Percentiles rank a stretch among this genome's conserved stretches.
Evolutionary conservation across 1,140 invertebrate species (phyloP).

Genomic region (Scaptomyza hsui): DNA sequence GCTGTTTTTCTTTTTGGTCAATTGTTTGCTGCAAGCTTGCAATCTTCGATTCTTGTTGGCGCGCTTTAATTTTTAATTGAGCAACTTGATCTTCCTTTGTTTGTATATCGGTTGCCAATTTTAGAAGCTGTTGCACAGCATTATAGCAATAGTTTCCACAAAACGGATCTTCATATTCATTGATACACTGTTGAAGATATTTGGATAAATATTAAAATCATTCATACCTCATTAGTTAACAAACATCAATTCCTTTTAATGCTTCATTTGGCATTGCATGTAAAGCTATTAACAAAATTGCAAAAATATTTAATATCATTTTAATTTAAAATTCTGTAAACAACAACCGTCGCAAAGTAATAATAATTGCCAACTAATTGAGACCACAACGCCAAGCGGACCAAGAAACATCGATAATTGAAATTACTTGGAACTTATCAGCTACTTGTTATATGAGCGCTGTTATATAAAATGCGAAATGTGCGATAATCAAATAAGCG

Average conservation of each 20-base stretch:
- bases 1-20: neutral
- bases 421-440: too few species aligned
- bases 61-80: neutral
- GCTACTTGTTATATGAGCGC: too few species aligned
- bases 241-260: neutral
- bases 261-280: neutral
- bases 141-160: conserved; percentile 4
- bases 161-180: neutral
- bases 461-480: too few species aligned
- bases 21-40: neutral
- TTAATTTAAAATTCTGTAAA: too few species aligned
- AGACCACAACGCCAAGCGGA: too few species aligned
- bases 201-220: neutral
- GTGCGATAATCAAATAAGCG: too few species aligned
- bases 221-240: too few species aligned
- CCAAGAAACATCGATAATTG: too few species aligned
- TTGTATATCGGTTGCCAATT: too few species aligned
- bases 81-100: neutral
- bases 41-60: neutral
- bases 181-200: neutral
- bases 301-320: neutral
- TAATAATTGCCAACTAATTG: too few species aligned
- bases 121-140: neutral
- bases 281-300: neutral
- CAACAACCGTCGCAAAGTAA: neutral